Evolutionary conservation across 2,797 vertebrate species (phyloP), one percentile per base, ranked within the genome.

Genomic region (Lutra lutra): DNA sequence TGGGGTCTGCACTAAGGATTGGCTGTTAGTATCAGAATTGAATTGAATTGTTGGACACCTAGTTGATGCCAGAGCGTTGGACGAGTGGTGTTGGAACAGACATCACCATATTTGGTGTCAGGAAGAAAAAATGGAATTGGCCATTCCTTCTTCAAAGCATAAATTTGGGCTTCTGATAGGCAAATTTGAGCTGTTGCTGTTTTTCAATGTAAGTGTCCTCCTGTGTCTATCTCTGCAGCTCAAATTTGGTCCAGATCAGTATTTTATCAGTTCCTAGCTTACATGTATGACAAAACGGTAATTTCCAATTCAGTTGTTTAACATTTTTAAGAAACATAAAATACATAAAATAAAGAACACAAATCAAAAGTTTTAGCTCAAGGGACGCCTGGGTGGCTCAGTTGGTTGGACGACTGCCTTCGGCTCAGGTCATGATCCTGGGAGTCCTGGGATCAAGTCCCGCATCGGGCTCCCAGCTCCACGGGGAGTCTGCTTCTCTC

Each of bases 301-400:
- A 95, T 92, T 96, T 92, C 9, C 38, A 70, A 66, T 95, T 94
- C 7, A 83, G 38, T 89, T 91, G 70, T 77, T 93, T 56, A 91
- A 86, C 23, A 79, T 75, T 95, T 88, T 70, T 32, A 89, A 70
- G 78, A 91, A 91, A 78, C 62, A 80, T 7, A 78, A 66, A 89
- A 73, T 68, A 48, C 32, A 64, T 4, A n/a, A n/a, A 78, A 83
- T 51, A 75, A 88, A 94, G 60, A 70, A n/a, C 72, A 89, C 14
- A 89, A 96, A 95, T 84, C 43, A 70, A 10, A 97, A 62, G 25
- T 56, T 93, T 95, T 64, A 79, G 11, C 32, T 94, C 62, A 89
- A 83, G 40, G n/a, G n/a, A n/a, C n/a, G n/a, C n/a, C n/a, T n/a
- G n/a, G n/a, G n/a, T n/a, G n/a, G n/a, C n/a, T n/a, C n/a, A n/a